Base-by-base conservation (phyloP, 2,888 invertebrate species). In the Mesorhabditis sp. region DNA sequence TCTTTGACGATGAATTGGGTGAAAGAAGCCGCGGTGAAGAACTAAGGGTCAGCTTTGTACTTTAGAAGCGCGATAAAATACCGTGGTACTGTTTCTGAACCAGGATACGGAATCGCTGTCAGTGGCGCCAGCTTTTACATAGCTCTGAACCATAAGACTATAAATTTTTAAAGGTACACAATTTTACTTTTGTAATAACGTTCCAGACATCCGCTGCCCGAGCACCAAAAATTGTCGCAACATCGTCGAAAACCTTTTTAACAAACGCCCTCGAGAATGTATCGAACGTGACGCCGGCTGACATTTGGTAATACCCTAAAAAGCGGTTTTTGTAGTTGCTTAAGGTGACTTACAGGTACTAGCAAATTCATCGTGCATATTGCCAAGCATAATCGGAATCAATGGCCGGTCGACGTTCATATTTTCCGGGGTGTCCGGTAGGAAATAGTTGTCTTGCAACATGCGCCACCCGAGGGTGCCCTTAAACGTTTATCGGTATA, bases 1-100 rank as follows among this genome's bases (percentile, higher is more conserved):
- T 50, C 58, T 50, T 50, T 10, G 58, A 50, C 58, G 58, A n/a
- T n/a, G 58, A 50, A 50, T 50, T 50, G 58, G n/a, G 58, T n/a
- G 2, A 50, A 50, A 50, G 58, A 50, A n/a, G 58, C 58, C 7
- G 58, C 58, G 10, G 58, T 50, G 58, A 50, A 50, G n/a, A 50
- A 50, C 58, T 50, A 50, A 28, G 28, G 28, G 28, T 28, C 28
- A 28, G 28, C 2, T 28, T 28, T 28, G 28, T 28, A 28, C 28
- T 28, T 28, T 28, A 28, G 2, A 28, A 28, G 28, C 2, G 28
- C 28, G 1, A 28, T 50, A 10, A 50, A 13, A 2, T 50, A 50
- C 58, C 1, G 58, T 50, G n/a, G 10, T 13, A 2, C 58, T 50
- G 2, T 50, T n/a, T 50, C 7, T 1, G 10, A 10, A 50, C 58